phyloP scores from a whole-genome alignment of 2,888 invertebrate genomes.

The Drosophila cyrtoloma region DNA sequence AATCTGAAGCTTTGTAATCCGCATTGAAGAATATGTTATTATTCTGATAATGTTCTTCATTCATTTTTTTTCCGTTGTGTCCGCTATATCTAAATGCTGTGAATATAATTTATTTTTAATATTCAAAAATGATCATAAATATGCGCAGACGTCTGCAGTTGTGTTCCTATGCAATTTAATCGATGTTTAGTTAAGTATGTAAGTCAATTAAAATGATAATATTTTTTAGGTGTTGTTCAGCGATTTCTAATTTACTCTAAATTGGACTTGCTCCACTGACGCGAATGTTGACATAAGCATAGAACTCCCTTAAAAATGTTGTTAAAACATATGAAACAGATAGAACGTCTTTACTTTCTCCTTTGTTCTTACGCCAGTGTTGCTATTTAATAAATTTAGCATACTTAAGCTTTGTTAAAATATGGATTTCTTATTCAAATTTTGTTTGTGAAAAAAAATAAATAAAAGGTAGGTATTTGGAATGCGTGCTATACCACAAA shows the following conservation, averaged over 20 bases:
- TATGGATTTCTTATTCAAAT: not conserved
- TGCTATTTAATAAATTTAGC: not conserved
- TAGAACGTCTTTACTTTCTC: not conserved
- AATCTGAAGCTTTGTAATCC: not conserved
- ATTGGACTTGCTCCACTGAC: not conserved
- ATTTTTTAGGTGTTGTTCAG: not conserved
- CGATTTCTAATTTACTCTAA: constrained; percentile 1
- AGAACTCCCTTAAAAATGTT: not conserved
- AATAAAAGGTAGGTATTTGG: too few species aligned
- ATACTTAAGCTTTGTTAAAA: not conserved
- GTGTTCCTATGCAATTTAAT: not conserved
- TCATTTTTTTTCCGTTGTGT: not conserved
- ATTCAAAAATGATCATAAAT: not conserved
- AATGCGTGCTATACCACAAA: too few species aligned
- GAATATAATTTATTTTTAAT: not conserved
- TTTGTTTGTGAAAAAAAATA: too few species aligned
- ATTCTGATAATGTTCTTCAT: not conserved
- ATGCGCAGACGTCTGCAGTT: not conserved
- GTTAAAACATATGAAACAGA: not conserved
- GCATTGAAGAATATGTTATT: not conserved
- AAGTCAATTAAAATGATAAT: not conserved
- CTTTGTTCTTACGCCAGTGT: not conserved
- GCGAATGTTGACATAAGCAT: not conserved
- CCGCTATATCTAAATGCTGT: not conserved
- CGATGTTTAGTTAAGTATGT: not conserved